phyloP scores from a whole-genome alignment of 2,113 vertebrate genomes.

The Epinephelus moara region DNA sequence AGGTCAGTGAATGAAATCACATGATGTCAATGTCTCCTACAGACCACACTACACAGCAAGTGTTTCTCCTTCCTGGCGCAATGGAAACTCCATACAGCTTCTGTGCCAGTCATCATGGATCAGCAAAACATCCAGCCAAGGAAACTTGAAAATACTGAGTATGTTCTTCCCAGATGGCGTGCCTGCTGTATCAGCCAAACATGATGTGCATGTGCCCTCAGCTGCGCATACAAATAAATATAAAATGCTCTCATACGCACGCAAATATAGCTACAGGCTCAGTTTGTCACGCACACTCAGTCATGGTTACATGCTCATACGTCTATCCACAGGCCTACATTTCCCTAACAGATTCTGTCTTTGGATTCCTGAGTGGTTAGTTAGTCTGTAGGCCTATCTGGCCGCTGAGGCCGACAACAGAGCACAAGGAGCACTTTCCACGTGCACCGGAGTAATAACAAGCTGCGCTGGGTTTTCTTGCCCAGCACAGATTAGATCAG shows the following conservation, averaged over 20 bases:
- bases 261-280: slow-evolving; percentile 45
- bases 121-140: slow-evolving; percentile 47
- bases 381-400: slow-evolving; percentile 71
- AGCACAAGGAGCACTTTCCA: slow-evolving; percentile 67
- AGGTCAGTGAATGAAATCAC: slow-evolving; percentile 29
- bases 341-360: slow-evolving; percentile 62
- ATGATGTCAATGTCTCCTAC: slow-evolving; percentile 39
- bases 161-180: slow-evolving; percentile 59
- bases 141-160: slow-evolving; percentile 44
- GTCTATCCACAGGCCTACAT: slow-evolving; percentile 25
- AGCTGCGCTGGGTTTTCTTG: slow-evolving; percentile 72
- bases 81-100: slow-evolving; percentile 36
- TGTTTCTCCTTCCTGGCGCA: slow-evolving; percentile 37
- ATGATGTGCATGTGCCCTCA: slow-evolving; percentile 45
- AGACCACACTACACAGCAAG: slow-evolving; percentile 23
- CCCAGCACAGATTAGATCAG: slow-evolving; percentile 75
- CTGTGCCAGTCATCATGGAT: slow-evolving; percentile 46
- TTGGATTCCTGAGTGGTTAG: slow-evolving; percentile 74
- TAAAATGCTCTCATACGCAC: slow-evolving; percentile 43
- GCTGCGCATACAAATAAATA: slow-evolving; percentile 51
- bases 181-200: slow-evolving; percentile 47
- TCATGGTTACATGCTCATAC: slow-evolving; percentile 38
- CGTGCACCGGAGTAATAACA: slow-evolving; percentile 66
- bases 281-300: slow-evolving; percentile 44
- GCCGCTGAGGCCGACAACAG: slow-evolving; percentile 52